These are phyloP conservation scores for Adelphocoris suturalis DNA, from an alignment of 2,888 invertebrate species.

Conservation along the genomic window DNA sequence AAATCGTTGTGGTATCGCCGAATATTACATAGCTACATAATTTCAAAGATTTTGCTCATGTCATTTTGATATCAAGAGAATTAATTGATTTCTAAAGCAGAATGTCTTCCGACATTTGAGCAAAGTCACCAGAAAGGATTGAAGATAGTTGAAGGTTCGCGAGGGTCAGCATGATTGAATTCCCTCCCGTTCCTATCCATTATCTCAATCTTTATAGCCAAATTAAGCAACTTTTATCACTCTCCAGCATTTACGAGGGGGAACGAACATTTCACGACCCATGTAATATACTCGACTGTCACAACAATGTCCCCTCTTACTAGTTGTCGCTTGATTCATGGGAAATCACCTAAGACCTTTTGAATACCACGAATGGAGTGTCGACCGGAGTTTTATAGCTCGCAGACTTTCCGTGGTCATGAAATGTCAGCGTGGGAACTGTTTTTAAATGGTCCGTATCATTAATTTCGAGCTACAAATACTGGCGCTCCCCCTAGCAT, in stretches of 20 bases:
- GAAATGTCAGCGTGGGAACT: neutral
- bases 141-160: too few relatives aligned
- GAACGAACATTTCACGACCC: neutral
- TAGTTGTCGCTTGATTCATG: neutral
- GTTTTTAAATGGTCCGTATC: neutral
- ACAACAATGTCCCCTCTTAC: neutral
- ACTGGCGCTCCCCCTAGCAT: neutral
- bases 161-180: too few relatives aligned
- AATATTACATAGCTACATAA: too few relatives aligned
- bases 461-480: neutral
- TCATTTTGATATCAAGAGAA: too few relatives aligned
- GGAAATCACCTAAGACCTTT: neutral
- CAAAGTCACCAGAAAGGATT: too few relatives aligned
- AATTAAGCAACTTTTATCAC: neutral
- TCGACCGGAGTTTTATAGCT: neutral
- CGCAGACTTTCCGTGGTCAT: too few relatives aligned
- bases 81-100: too few relatives aligned
- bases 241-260: neutral
- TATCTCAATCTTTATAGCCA: neutral
- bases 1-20: too few relatives aligned
- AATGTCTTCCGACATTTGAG: too few relatives aligned
- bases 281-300: neutral
- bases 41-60: too few relatives aligned
- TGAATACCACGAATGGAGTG: neutral
- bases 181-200: neutral